A percentile compares a stretch with the other conserved stretches of the same genome.
Conservation (phyloP, 2,797 vertebrate genomes). For the Eulemur albifrons region DNA sequence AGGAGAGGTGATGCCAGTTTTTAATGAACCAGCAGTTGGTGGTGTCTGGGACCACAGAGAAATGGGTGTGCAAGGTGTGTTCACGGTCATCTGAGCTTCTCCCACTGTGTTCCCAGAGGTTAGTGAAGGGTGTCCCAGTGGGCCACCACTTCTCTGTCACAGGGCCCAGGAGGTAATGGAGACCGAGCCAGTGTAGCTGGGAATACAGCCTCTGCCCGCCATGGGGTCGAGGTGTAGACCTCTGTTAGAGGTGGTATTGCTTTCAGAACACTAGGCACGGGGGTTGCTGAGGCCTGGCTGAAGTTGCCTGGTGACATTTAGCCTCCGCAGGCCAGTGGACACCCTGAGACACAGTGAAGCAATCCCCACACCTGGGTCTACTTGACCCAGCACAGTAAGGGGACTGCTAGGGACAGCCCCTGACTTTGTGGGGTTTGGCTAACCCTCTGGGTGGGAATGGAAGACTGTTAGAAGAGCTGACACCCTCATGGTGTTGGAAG, state of each 20-base stretch:
- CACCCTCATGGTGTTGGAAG: not conserved
- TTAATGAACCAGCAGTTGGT: not conserved
- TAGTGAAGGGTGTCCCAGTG: not conserved
- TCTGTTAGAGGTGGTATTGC: not conserved
- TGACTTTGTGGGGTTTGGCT: not conserved
- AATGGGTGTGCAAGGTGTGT: not conserved
- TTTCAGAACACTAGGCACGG: not conserved
- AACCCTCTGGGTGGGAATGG: not conserved
- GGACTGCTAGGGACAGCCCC: not conserved
- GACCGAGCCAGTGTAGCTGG: not conserved
- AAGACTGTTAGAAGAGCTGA: not conserved
- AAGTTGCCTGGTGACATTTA: not conserved
- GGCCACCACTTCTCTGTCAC: not conserved
- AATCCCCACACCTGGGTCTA: not conserved
- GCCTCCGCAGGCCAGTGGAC: not conserved
- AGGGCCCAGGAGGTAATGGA: not conserved
- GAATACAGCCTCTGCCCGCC: not conserved
- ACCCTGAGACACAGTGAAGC: not conserved
- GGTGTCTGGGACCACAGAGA: not conserved
- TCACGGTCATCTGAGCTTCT: not conserved
- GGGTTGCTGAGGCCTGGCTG: too few species aligned
- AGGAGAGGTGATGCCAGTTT: not conserved
- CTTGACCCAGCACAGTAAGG: not conserved
- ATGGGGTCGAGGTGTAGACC: not conserved
- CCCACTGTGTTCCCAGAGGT: not conserved